phyloP scores from a whole-genome alignment of 2,797 vertebrate genomes.

The Arnoldichthys spilopterus region DNA sequence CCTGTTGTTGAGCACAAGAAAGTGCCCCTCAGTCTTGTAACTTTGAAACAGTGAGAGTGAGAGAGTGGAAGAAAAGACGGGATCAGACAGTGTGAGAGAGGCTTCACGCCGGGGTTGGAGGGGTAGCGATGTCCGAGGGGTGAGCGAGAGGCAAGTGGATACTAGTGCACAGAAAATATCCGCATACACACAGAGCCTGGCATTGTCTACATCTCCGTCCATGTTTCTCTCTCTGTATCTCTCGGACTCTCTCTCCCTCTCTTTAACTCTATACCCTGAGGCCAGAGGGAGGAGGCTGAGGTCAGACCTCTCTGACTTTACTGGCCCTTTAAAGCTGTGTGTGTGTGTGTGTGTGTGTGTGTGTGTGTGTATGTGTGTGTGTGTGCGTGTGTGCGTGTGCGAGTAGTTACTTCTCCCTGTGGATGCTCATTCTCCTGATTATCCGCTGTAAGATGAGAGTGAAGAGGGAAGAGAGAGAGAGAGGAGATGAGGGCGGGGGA shows the following conservation, averaged over 20 bases:
- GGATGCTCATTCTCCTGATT: constrained; percentile 58
- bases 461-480: constrained; percentile 6
- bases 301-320: constrained; percentile 17
- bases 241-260: constrained; percentile 6
- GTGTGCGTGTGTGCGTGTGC: neutral
- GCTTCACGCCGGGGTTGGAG: neutral
- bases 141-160: neutral
- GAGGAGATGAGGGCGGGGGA: constrained; percentile 1
- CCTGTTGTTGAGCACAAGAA: too few species aligned
- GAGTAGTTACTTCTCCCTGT: constrained; percentile 42
- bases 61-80: neutral
- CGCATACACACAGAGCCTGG: constrained; percentile 42
- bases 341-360: constrained; percentile 29
- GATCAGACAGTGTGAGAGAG: neutral
- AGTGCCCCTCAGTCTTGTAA: too few species aligned
- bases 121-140: neutral
- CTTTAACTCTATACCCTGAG: constrained; percentile 13
- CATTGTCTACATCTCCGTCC: constrained; percentile 40
- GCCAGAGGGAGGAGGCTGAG: constrained; percentile 38
- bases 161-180: constrained; percentile 15
- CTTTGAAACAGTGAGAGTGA: neutral
- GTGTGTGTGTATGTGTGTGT: constrained; percentile 32
- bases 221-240: constrained; percentile 7
- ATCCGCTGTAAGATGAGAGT: constrained; percentile 46
- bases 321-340: constrained; percentile 48